A percentile compares a stretch with the other conserved stretches of the same genome.
These are phyloP conservation scores for Parazoanthus darwini DNA, from an alignment of 92 coral and sea anemone species.

Conservation along the genomic window DNA sequence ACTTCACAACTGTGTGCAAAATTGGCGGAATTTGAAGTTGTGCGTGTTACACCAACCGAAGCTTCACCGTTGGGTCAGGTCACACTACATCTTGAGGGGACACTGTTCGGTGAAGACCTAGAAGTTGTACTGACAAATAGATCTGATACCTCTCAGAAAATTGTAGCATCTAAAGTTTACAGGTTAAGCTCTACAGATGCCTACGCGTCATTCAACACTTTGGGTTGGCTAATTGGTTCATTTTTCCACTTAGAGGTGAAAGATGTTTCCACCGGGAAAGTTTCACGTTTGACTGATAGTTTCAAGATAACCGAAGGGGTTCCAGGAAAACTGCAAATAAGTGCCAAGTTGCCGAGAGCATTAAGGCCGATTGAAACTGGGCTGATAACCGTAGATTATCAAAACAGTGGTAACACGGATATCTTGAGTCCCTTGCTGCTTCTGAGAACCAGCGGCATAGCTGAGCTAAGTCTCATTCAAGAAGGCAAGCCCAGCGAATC, in stretches of 20 bases:
- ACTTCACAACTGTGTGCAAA: conserved; percentile 60
- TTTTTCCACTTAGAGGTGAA: conserved; percentile 48
- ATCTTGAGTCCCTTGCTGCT: conserved; percentile 55
- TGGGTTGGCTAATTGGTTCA: conserved; percentile 47
- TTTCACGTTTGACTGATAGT: conserved; percentile 40
- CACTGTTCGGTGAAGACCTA: conserved; percentile 62
- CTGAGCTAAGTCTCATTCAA: conserved; percentile 48
- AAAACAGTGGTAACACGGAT: conserved; percentile 76
- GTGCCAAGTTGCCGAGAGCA: conserved; percentile 56
- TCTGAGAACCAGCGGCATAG: conserved; percentile 43
- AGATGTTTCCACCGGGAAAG: conserved; percentile 38
- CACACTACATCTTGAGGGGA: conserved; percentile 75
- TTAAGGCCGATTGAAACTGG: conserved; percentile 54
- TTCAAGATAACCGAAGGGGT: conserved; percentile 54
- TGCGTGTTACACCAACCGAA: conserved; percentile 53
- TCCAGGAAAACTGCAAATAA: conserved; percentile 63
- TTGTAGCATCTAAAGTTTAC: conserved; percentile 58
- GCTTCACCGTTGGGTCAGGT: conserved; percentile 71
- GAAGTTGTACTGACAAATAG: conserved; percentile 54
- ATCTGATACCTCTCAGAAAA: conserved; percentile 26
- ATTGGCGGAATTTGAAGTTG: conserved; percentile 75
- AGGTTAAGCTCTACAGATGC: conserved; percentile 70
- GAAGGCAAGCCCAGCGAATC: conserved; percentile 38
- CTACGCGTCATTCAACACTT: conserved; percentile 62
- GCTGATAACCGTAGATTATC: conserved; percentile 56